A percentile compares a stretch with the other conserved stretches of the same genome.
Evolutionary conservation across 2,888 invertebrate species (phyloP).

Genomic region (Drosophila nr. perissopoda): DNA sequence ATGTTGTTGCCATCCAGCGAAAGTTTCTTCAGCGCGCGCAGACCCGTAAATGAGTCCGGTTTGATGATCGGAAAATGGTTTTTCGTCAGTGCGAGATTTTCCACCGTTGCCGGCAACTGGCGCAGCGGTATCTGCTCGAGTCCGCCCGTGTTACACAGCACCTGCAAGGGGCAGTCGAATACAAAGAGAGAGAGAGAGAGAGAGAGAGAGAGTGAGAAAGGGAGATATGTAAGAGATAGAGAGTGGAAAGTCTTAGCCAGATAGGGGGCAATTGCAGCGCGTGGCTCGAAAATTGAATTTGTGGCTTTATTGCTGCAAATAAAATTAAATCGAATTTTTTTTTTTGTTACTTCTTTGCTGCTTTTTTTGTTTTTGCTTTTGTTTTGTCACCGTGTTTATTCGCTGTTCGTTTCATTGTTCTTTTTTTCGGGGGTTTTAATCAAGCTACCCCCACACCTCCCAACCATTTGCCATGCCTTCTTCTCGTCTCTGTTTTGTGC

Average conservation of each 20-base stretch:
- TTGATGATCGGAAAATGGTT: constrained; percentile 93
- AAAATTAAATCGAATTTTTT: constrained; percentile 82
- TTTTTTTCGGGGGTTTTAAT: constrained; percentile 11
- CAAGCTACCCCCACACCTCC: constrained; percentile 1
- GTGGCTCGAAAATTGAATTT: constrained; percentile 80
- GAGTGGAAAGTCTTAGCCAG: neutral
- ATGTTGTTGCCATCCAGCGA: constrained; percentile 95
- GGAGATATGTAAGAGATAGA: constrained; percentile 22
- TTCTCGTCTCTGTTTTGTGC: constrained; percentile 47
- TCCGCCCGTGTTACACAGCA: constrained; percentile 94
- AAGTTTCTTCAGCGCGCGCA: constrained; percentile 92
- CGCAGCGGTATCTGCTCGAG: constrained; percentile 91
- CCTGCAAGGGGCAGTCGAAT: constrained; percentile 86
- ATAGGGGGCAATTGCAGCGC: constrained; percentile 50
- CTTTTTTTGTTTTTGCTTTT: constrained; percentile 18
- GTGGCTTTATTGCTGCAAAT: constrained; percentile 82
- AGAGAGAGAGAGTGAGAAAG: constrained; percentile 23
- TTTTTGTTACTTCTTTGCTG: constrained; percentile 3
- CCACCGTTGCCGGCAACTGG: constrained; percentile 91
- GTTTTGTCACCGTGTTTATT: constrained; percentile 23
- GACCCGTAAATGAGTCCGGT: constrained; percentile 93
- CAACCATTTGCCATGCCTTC: constrained; percentile 2
- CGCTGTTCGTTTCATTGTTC: constrained; percentile 26
- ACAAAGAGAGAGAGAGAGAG: neutral
- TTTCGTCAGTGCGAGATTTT: constrained; percentile 93